Base-by-base conservation (phyloP, 2,113 vertebrate genomes). In the Cynocephalus volans region DNA sequence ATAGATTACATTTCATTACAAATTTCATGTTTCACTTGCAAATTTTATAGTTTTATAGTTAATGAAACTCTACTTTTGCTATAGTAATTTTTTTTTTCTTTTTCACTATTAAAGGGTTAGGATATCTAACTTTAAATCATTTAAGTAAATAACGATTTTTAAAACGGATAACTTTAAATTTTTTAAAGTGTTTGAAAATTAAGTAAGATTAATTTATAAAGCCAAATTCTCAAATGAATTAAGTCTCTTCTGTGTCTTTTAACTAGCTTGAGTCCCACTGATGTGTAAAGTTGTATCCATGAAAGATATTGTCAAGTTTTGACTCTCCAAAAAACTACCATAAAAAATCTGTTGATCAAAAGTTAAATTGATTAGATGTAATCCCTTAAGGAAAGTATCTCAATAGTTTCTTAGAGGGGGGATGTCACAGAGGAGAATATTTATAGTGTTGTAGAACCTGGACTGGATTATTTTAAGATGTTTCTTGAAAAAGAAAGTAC, bases 1-100 rank as follows among this genome's bases (percentile, higher is more conserved):
- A 3, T 84, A 45, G 23, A 15, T 82, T 48, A 96, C 79, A 95
- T 93, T 77, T 84, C 50, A 75, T 56, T 87, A 67, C 13, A 93
- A 79, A 75, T 88, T 41, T 24, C 33, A 83, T n/a, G 52, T 83
- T 95, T 80, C 21, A 85, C 4, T 21, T 92, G 9, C 50, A 69
- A 83, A 41, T 90, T 41, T 64, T 13, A 73, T n/a, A 41, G 10
- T n/a, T 45, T 26, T 14, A 2, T 21, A 73, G 13, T 45, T 87
- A 91, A 85, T 82, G 82, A 81, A 77, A 79, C 14, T 19, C 15
- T 62, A 3, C 3, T 67, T 86, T 80, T 88, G 21, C 17, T 89
- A 75, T 12, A 48, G 3, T 50, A 82, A 17, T 48, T 65, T 33
- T 41, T 33, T 41, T 41, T 60, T 79, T 52, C 15, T 54, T 86